A percentile compares a stretch with the other conserved stretches of the same genome.
Evolutionary conservation across 2,888 invertebrate genomes (phyloP).

Genomic region (Patella ulyssiponensis): DNA sequence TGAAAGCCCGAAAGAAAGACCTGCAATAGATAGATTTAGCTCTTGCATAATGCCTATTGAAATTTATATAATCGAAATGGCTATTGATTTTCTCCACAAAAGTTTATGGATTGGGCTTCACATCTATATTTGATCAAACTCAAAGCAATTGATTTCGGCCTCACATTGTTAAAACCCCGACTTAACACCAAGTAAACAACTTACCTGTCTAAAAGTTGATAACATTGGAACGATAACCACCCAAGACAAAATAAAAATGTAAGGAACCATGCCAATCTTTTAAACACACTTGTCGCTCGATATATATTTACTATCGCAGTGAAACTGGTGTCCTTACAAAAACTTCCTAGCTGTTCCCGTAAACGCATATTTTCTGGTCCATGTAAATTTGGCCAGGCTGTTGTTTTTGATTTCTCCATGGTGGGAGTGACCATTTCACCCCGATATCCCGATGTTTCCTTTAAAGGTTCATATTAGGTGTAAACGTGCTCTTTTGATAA

Average conservation of each 20-base stretch:
- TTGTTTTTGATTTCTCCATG: background rate
- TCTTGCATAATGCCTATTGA: too few relatives aligned
- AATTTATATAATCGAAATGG: too few relatives aligned
- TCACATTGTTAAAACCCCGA: background rate
- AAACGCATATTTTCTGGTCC: constrained; percentile 11
- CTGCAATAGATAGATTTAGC: too few relatives aligned
- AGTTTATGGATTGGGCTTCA: too few relatives aligned
- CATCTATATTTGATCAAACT: too few relatives aligned
- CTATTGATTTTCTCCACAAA: too few relatives aligned
- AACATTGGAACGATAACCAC: constrained; percentile 50
- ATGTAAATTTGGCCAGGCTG: constrained; percentile 12
- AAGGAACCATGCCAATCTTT: constrained; percentile 51
- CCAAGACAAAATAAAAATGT: constrained; percentile 47
- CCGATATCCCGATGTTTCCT: too few relatives aligned
- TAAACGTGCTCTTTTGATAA: too few relatives aligned
- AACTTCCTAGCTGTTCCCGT: constrained; percentile 41
- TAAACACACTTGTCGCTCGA: constrained; percentile 48
- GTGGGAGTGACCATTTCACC: too few relatives aligned
- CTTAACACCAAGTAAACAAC: constrained; percentile 27
- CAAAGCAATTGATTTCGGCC: too few relatives aligned
- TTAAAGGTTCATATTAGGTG: too few relatives aligned
- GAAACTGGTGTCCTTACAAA: constrained; percentile 58
- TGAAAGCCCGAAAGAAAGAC: too few relatives aligned
- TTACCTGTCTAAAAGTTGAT: constrained; percentile 46
- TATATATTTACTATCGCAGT: constrained; percentile 56